A percentile compares a stretch with the other conserved stretches of the same genome.
These are phyloP conservation scores for Halcyon chelicuti DNA, from an alignment of 2,797 vertebrate genomes.

Conservation along the genomic window DNA sequence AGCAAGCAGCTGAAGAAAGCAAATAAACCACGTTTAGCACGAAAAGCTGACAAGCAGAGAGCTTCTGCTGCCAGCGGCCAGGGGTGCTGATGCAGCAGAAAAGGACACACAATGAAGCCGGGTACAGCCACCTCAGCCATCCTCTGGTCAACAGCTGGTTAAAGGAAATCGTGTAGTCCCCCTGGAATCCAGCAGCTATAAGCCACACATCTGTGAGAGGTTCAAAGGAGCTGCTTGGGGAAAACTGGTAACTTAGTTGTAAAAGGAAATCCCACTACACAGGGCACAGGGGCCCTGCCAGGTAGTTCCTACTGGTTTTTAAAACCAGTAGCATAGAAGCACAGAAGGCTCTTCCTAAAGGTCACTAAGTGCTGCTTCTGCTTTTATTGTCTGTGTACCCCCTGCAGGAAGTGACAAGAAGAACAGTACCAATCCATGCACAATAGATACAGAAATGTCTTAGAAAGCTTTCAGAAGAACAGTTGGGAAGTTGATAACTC, in stretches of 20 bases:
- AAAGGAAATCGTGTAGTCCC: neutral
- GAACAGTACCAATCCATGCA: conserved; percentile 28
- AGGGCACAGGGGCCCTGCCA: neutral
- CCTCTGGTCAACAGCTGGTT: neutral
- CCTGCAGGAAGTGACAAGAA: conserved; percentile 11
- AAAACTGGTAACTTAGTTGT: neutral
- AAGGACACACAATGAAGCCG: neutral
- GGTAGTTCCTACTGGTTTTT: neutral
- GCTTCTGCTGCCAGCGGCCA: rapidly evolving
- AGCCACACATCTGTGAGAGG: neutral
- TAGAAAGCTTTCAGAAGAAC: conserved; percentile 35
- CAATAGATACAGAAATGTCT: neutral
- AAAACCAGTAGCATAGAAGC: neutral
- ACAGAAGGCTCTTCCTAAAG: neutral
- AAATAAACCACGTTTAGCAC: neutral
- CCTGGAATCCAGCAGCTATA: rapidly evolving
- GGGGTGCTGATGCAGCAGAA: neutral
- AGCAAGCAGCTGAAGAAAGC: neutral
- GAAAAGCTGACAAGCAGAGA: neutral
- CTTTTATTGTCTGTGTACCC: conserved; percentile 27
- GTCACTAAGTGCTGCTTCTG: too few species aligned
- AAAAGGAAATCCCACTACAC: neutral
- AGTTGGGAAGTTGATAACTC: neutral
- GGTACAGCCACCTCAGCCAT: neutral
- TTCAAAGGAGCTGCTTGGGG: neutral